Percentiles rank a stretch among this genome's conserved stretches.
These are phyloP conservation scores for Margarornis squamiger DNA, from an alignment of 2,797 vertebrate genomes.

Conservation along the genomic window DNA sequence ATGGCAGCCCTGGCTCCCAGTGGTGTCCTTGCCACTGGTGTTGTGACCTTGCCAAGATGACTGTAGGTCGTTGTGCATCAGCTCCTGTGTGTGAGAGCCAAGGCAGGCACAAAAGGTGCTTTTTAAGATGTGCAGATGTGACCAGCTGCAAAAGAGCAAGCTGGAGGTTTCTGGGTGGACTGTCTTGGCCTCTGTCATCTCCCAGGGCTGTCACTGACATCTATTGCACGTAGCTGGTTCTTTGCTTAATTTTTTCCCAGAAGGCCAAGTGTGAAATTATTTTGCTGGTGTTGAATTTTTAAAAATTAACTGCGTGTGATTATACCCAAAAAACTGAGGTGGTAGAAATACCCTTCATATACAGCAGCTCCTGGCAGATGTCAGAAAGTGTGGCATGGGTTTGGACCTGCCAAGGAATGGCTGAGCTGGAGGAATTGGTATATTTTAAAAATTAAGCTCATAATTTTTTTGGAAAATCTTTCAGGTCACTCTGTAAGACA, in stretches of 20 bases:
- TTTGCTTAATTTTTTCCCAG: not conserved
- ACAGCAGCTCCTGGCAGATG: not conserved
- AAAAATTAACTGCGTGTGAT: not conserved
- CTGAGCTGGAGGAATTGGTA: not conserved
- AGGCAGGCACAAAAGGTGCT: not conserved
- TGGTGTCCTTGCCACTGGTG: not conserved
- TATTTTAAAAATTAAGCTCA: not conserved
- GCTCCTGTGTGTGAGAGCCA: not conserved
- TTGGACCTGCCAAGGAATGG: not conserved
- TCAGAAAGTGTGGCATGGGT: not conserved
- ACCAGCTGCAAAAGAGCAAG: not conserved
- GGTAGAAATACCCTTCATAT: not conserved
- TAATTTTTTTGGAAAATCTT: not conserved
- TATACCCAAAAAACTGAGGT: not conserved
- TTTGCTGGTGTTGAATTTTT: not conserved
- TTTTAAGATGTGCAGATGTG: not conserved
- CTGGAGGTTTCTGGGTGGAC: not conserved
- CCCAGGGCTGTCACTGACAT: not conserved
- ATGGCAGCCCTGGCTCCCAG: accelerated
- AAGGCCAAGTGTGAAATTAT: not conserved
- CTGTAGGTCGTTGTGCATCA: accelerated
- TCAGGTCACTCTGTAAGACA: not conserved
- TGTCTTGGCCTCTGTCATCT: not conserved
- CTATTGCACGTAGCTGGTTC: not conserved
- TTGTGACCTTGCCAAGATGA: not conserved